Percentiles rank a stretch among this genome's conserved stretches.
phyloP scores from a whole-genome alignment of 2,113 vertebrate species.

The Malaclemys terrapin region DNA sequence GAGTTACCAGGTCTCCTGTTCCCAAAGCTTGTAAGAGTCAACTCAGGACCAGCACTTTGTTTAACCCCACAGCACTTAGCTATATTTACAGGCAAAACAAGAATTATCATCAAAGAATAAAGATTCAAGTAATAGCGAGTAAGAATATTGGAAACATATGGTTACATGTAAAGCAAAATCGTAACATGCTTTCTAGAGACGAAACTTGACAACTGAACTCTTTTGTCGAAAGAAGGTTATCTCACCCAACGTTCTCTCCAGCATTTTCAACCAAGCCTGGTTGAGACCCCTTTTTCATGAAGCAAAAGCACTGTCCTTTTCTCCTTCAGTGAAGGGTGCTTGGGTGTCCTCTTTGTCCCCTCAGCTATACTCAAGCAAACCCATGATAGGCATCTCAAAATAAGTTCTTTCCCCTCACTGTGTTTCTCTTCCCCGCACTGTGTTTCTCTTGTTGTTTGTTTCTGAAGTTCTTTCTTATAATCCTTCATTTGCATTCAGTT shows the following conservation, averaged over 20 bases:
- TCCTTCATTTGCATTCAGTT: neutral
- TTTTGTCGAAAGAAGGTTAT: neutral
- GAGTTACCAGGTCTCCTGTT: too few relatives aligned
- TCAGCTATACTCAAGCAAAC: neutral
- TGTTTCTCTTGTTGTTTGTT: neutral
- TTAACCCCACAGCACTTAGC: too few relatives aligned
- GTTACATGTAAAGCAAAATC: neutral
- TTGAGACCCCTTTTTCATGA: neutral
- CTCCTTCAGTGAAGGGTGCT: neutral
- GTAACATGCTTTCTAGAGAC: neutral
- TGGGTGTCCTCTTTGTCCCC: neutral
- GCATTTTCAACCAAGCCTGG: neutral
- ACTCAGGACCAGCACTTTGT: too few relatives aligned
- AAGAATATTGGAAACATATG: neutral
- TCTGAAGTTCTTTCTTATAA: neutral
- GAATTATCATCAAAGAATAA: neutral
- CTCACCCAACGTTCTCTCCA: neutral
- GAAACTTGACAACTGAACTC: neutral
- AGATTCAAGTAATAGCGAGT: neutral
- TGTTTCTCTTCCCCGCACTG: neutral
- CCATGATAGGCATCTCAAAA: neutral
- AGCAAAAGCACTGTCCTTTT: neutral
- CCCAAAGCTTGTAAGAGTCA: too few relatives aligned
- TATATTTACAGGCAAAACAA: too few relatives aligned
- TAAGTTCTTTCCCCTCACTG: neutral